phyloP scores from a whole-genome alignment of 2,888 invertebrate species.

The Drosophila kuntzei region DNA sequence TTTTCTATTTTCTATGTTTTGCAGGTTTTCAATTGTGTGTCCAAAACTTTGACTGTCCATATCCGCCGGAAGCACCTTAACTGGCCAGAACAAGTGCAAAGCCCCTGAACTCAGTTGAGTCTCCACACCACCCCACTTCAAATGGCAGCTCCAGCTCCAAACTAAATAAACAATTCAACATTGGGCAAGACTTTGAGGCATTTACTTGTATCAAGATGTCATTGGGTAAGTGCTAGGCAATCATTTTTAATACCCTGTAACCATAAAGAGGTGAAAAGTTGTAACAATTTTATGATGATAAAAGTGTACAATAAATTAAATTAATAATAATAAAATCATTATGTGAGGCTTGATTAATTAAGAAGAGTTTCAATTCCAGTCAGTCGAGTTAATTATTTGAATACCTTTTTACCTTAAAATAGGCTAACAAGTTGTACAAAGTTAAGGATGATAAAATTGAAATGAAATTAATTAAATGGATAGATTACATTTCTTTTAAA shows the following conservation, averaged over 20 bases:
- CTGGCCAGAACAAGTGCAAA: conserved; percentile 79
- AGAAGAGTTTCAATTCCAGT: no score
- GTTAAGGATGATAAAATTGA: no score
- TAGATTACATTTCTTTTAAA: no score
- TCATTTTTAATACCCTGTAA: conserved; percentile 29
- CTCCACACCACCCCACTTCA: neutral
- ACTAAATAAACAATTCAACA: conserved; percentile 34
- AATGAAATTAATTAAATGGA: no score
- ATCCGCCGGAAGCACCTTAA: conserved; percentile 82
- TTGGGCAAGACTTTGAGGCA: conserved; percentile 37
- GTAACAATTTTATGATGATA: neutral
- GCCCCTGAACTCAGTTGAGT: conserved; percentile 57
- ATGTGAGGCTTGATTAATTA: neutral
- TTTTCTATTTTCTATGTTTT: conserved; percentile 70
- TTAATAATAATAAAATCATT: neutral
- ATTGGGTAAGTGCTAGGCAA: conserved; percentile 73
- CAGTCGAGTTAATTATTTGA: no score
- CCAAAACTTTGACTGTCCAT: conserved; percentile 68
- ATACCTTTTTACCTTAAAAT: no score
- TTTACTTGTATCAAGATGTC: conserved; percentile 65
- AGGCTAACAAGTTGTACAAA: no score
- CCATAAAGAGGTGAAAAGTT: conserved; percentile 21
- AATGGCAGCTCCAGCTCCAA: conserved; percentile 29
- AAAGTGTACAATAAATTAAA: conserved; percentile 1
- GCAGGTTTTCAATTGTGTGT: conserved; percentile 70